Conservation (phyloP, 2,113 vertebrate genomes). For the Piliocolobus tephrosceles region DNA sequence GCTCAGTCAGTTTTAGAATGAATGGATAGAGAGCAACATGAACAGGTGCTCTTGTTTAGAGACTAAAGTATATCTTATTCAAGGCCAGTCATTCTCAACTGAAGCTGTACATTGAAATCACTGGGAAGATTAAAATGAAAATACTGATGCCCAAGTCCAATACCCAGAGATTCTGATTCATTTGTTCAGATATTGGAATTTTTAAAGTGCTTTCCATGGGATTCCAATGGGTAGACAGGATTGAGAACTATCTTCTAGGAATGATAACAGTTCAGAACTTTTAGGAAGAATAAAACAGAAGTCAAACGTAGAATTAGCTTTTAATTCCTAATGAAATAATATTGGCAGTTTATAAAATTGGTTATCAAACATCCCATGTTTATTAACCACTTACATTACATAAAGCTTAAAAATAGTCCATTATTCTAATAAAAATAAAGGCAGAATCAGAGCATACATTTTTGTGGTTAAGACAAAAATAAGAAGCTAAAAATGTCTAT, state of each 20-base stretch:
- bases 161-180: not conserved
- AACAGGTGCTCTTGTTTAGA: not conserved
- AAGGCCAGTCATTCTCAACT: not conserved
- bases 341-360: not conserved
- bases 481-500: not conserved
- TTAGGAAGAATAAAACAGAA: not conserved
- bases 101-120: not conserved
- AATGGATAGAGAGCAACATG: not conserved
- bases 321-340: constrained; percentile 17
- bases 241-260: not conserved
- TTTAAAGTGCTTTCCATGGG: not conserved
- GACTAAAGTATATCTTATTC: not conserved
- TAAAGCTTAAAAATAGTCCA: not conserved
- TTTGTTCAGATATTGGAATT: constrained; percentile 1
- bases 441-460: not conserved
- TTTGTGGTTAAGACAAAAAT: not conserved
- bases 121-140: constrained; percentile 3
- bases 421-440: constrained; percentile 6
- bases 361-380: not conserved
- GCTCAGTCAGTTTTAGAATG: not conserved
- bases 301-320: not conserved
- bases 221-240: not conserved
- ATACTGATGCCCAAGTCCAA: not conserved
- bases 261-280: not conserved
- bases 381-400: constrained; percentile 11